Base-by-base conservation (phyloP, 2,888 invertebrate genomes). In the Folsomia manolachei region DNA sequence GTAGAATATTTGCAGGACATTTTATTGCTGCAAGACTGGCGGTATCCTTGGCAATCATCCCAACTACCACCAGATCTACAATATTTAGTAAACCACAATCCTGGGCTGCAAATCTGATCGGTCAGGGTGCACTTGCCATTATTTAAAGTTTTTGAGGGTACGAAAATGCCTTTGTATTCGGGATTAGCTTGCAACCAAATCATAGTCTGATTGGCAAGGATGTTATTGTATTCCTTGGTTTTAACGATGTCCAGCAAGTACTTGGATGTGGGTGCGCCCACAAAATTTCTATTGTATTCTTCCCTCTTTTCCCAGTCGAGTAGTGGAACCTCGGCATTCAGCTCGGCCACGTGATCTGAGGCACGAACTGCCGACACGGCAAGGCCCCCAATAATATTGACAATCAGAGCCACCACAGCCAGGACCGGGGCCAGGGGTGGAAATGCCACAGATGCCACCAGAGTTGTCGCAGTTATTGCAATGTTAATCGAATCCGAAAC, bases 361-460 rank as follows among this genome's bases (percentile, higher is more conserved):
- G 74, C 73, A 26, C 71, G 60, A 39, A 9, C 4, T 9, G 14
- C 39, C 7, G 39, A 39, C 7, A 39, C 39, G 53, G 27, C 71
- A 0, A 74, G 1, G 1, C 19, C 7, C 2, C 26, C 63, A 1
- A 63, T 65, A 0, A 70, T 14, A 1, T 23, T 27, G 9, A 19
- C 56, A 2, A 74, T n/a, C 1, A 75, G 14, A 18, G 64, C 62
- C 4, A 70, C 56, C 0, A 74, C 14, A 7, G 67, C 9, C 1
- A 63, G 71, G 4, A 70, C 69, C 0, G 76, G 76, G 1, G 74
- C 76, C 1, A 51, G 23, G 1, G 71, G 72, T 23, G 76, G 74
- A 69, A 74, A 73, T 1, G 39, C 69, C 7, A 72, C 2, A 1
- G 74, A 70, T 1, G 64, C 14, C 0, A 52, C 67, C 4, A 61